Base-by-base conservation (phyloP, 2,888 invertebrate genomes). In the Acleris holmiana region DNA sequence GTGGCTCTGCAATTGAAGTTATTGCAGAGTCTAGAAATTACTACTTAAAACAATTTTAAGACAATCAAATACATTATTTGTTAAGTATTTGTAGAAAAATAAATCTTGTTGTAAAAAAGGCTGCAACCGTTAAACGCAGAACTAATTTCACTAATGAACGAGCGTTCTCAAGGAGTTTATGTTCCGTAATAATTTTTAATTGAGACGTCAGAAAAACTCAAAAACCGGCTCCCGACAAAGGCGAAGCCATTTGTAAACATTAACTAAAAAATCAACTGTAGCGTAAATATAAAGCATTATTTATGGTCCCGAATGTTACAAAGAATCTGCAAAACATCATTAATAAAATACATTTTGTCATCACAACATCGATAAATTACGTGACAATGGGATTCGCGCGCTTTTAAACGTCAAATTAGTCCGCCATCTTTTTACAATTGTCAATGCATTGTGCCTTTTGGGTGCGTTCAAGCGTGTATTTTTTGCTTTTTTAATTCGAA, bases 321-420 rank as follows among this genome's bases (percentile, higher is more conserved):
- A 70, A 78, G 77, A 83, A 82, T 76, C 76, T 74, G 79, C 72
- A 79, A 81, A 82, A 80, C 78, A 83, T 86, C 86, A 90, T 90
- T 90, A 91, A 88, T 88, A 87, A 83, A 78, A 83, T 78, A 77
- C 73, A 70, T 79, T 78, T 79, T 82, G 80, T 79, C 79, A 83
- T 83, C 82, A 85, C 80, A 88, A 89, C 88, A 88, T 87, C 89
- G 74, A 91, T 91, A 91, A 89, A 91, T 91, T 89, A 90, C 78
- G 73, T 75, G 80, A 87, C 89, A 89, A 90, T 89, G 85, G 85
- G 85, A 86, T 85, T 86, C 80, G 85, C 89, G 89, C 89, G 84
- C 86, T 88, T 88, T 88, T 85, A 80, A 86, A 88, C 87, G 89
- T 90, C 91, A 90, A 89, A 91, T 91, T 89, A 90, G 88, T 76